phyloP scores from a whole-genome alignment of 2,113 vertebrate species.

The Xiphophorus hellerii region DNA sequence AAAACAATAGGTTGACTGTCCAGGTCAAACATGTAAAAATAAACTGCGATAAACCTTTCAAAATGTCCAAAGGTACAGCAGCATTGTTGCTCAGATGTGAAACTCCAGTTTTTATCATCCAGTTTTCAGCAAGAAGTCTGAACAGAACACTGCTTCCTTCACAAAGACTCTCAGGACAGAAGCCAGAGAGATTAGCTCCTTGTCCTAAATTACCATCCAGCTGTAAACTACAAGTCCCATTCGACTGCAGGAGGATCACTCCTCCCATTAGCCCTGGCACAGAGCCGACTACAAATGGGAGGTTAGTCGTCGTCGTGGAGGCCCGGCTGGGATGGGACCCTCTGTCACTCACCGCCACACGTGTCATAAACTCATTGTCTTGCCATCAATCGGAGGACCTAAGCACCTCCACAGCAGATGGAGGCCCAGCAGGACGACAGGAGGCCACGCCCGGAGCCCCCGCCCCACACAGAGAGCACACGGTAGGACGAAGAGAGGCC shows the following conservation, averaged over 20 bases:
- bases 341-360: conserved; percentile 75
- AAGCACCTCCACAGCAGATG: conserved; percentile 78
- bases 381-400: conserved; percentile 74
- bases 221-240: conserved; percentile 76
- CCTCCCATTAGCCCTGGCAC: conserved; percentile 75
- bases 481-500: conserved; percentile 56
- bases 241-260: conserved; percentile 66
- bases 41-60: no score
- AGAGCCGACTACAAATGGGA: conserved; percentile 64
- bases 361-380: conserved; percentile 72
- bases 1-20: no score
- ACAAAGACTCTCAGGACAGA: conserved; percentile 39
- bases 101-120: conserved; percentile 77
- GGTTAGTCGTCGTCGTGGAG: conserved; percentile 45
- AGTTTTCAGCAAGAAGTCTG: conserved; percentile 58
- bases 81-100: conserved; percentile 74
- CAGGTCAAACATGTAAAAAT: no score
- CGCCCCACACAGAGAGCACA: conserved; percentile 67
- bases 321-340: conserved; percentile 65
- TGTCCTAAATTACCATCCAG: conserved; percentile 69
- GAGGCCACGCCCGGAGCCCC: conserved; percentile 65
- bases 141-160: background rate
- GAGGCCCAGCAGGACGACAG: conserved; percentile 74
- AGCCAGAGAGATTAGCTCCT: conserved; percentile 51
- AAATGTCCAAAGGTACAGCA: conserved; percentile 59